Conservation (phyloP, 2,797 vertebrate species). For the Acanthurus tractus region DNA sequence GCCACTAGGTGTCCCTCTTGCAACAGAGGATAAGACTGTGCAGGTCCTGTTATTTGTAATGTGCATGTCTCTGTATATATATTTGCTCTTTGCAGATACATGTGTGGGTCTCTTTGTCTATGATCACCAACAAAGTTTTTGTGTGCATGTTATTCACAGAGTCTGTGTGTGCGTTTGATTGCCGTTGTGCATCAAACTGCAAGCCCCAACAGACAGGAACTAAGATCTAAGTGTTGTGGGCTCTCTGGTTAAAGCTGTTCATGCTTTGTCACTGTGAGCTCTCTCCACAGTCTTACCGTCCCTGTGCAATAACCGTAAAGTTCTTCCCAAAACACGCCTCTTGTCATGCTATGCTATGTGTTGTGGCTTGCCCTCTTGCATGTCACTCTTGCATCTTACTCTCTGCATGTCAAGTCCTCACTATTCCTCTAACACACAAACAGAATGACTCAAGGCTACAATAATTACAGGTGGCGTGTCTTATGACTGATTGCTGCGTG, state of each 20-base stretch:
- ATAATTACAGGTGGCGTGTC: slow-evolving; percentile 13
- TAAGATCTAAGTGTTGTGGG: slow-evolving; percentile 67
- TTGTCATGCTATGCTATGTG: slow-evolving; percentile 46
- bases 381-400: slow-evolving; percentile 35
- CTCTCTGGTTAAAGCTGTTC: slow-evolving; percentile 66
- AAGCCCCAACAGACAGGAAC: slow-evolving; percentile 78
- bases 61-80: background rate
- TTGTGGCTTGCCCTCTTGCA: slow-evolving; percentile 57
- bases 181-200: slow-evolving; percentile 41
- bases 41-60: background rate
- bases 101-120: slow-evolving; percentile 8
- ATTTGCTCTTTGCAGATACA: no score
- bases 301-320: slow-evolving; percentile 44
- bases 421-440: slow-evolving; percentile 27
- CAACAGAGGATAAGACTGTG: slow-evolving; percentile 56
- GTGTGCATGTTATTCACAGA: slow-evolving; percentile 12
- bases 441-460: slow-evolving; percentile 5
- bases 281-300: slow-evolving; percentile 39
- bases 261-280: slow-evolving; percentile 72
- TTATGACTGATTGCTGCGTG: slow-evolving; percentile 19
- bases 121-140: slow-evolving; percentile 17
- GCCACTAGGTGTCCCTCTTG: slow-evolving; percentile 80
- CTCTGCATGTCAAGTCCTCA: slow-evolving; percentile 27
- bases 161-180: slow-evolving; percentile 17
- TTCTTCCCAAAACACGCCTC: slow-evolving; percentile 38